Evolutionary conservation across 2,888 invertebrate species (phyloP).

Genomic region (Lordiphosa fenestrarum): DNA sequence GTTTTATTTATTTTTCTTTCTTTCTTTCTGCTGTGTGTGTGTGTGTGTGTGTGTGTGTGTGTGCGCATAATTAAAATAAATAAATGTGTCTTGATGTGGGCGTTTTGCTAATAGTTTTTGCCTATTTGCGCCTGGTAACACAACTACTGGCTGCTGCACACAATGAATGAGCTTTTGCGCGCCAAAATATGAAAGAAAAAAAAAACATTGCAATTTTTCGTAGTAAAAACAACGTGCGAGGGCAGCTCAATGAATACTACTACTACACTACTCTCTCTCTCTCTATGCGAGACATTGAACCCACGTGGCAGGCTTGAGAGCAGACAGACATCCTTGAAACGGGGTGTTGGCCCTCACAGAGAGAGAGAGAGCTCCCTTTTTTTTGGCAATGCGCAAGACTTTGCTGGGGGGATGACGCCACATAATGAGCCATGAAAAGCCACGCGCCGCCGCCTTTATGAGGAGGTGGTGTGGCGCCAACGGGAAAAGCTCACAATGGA

Average conservation of each 20-base stretch:
- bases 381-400: slow-evolving; percentile 58
- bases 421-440: slow-evolving; percentile 18
- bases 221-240: slow-evolving; percentile 22
- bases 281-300: slow-evolving; percentile 16
- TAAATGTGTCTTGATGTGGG: slow-evolving; percentile 23
- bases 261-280: too few species aligned
- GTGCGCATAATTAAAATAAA: slow-evolving; percentile 23
- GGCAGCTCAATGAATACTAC: slow-evolving; percentile 34
- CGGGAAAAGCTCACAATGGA: slow-evolving; percentile 21
- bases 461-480: slow-evolving; percentile 6
- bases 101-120: slow-evolving; percentile 20
- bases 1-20: background rate
- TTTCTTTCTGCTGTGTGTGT: background rate
- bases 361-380: slow-evolving; percentile 13
- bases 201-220: slow-evolving; percentile 14
- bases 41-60: background rate
- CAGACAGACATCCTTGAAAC: slow-evolving; percentile 54
- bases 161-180: slow-evolving; percentile 11
- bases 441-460: slow-evolving; percentile 9
- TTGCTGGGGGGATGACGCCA: slow-evolving; percentile 62
- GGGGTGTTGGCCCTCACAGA: slow-evolving; percentile 45
- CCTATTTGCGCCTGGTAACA: slow-evolving; percentile 24
- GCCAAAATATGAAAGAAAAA: slow-evolving; percentile 5
- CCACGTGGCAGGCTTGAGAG: slow-evolving; percentile 36
- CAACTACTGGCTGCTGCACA: slow-evolving; percentile 1